Evolutionary conservation across 2,113 vertebrate species (phyloP).

Genomic region (Dasypus novemcinctus): DNA sequence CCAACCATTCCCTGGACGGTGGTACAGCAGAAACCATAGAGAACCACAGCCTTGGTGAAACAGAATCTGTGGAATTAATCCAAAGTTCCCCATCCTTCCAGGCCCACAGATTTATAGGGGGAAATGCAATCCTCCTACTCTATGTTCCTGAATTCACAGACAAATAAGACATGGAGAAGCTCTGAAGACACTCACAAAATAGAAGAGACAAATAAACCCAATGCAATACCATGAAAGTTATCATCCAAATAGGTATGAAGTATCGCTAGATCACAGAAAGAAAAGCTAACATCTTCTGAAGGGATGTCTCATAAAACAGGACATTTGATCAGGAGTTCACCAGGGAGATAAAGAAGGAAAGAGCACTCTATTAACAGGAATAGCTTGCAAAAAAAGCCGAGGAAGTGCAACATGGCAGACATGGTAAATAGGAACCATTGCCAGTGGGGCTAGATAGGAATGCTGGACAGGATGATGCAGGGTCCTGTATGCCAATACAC

Average conservation of each 20-base stretch:
- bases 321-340: neutral
- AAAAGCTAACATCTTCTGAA: neutral
- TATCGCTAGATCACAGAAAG: neutral
- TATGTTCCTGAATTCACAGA: neutral
- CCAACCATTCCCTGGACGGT: neutral
- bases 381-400: neutral
- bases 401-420: neutral
- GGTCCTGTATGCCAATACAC: neutral
- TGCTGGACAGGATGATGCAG: neutral
- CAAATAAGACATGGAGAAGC: neutral
- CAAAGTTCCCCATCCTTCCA: neutral
- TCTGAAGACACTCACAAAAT: neutral
- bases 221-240: neutral
- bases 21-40: neutral
- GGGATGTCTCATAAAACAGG: neutral
- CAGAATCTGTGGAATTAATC: neutral
- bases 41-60: neutral
- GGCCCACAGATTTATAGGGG: neutral
- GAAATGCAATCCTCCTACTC: neutral
- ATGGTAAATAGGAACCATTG: neutral
- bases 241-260: neutral
- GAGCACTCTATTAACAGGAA: neutral
- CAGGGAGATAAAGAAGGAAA: neutral
- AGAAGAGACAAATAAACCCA: neutral
- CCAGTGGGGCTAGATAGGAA: neutral